Evolutionary conservation across 2,113 vertebrate genomes (phyloP), one percentile per base, ranked within the genome.

Genomic region (Phaethornis superciliosus): DNA sequence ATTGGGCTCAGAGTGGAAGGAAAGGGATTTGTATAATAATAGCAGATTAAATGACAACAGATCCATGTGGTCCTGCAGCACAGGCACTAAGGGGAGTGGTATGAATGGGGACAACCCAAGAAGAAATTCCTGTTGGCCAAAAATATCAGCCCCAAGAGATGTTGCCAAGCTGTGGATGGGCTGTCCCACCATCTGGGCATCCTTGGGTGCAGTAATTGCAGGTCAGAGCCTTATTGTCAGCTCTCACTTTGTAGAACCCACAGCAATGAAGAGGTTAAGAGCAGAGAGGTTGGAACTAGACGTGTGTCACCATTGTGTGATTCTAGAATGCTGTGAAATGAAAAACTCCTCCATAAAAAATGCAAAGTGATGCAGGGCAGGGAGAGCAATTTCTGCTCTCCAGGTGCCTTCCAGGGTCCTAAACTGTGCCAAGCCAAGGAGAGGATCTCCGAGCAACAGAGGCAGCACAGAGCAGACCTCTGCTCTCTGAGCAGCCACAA

Each of bases 81-180:
- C 0, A 0, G 3, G 40, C 49, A 17, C 24, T 17, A 35, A 47
- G 26, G 8, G 46, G 10, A 78, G 64, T 0, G 5, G 20, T 24
- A 49, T 12, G 16, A 88, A 60, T 15, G 12, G 10, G 44, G 67
- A 59, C 52, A 72, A 16, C 7, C 23, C 22, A 33, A 54, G 33
- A 62, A 65, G 47, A 65, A 62, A 67, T 35, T n/a, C 6, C 0
- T 8, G 15, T 14, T 22, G 49, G 24, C 15, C 51, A 47, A 40
- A 46, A 46, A 56, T 18, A 63, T 21, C 83, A 63, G 24, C 14
- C 35, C 44, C 23, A 49, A 24, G 30, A 9, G 19, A 54, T 13
- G 22, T 5, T 35, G 16, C 30, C 26, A 11, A 2, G 9, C 42
- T 32, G 46, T 19, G 32, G 51, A 51, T 18, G 35, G 40, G 55